These are phyloP conservation scores for Myripristis murdjan DNA, from an alignment of 2,797 vertebrate genomes.

Conservation along the genomic window DNA sequence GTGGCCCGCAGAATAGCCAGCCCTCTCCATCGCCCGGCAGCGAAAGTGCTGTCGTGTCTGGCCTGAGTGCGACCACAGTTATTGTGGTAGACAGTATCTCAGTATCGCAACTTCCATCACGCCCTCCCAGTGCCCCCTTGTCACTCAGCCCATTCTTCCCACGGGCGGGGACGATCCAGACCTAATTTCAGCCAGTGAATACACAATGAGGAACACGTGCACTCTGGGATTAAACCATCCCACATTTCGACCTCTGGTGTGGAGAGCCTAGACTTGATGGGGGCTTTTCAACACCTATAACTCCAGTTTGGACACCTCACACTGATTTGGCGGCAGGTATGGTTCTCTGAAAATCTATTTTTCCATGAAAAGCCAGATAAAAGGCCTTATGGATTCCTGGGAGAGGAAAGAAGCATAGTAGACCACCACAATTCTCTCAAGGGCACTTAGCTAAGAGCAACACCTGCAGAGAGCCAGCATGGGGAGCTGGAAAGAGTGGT, in stretches of 20 bases:
- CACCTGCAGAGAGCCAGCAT: conserved; percentile 36
- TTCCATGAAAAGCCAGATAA: conserved; percentile 25
- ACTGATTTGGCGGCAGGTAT: conserved; percentile 48
- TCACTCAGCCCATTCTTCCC: conserved; percentile 44
- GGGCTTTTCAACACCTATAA: conserved; percentile 21
- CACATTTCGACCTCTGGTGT: conserved; percentile 13
- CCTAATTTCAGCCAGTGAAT: conserved; percentile 61
- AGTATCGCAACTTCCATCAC: conserved; percentile 67
- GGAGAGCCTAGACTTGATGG: not conserved
- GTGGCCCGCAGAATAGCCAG: conserved; percentile 62
- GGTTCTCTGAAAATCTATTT: conserved; percentile 43
- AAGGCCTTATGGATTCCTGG: conserved; percentile 49
- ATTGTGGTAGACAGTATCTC: conserved; percentile 48
- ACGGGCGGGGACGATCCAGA: conserved; percentile 47
- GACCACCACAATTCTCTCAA: conserved; percentile 56
- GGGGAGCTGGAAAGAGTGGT: conserved; percentile 22
- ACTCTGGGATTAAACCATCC: conserved; percentile 31
- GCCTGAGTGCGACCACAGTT: conserved; percentile 14
- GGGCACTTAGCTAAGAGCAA: conserved; percentile 44
- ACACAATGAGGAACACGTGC: conserved; percentile 33
- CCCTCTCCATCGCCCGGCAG: conserved; percentile 53
- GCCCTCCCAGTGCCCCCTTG: conserved; percentile 35
- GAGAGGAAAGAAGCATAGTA: conserved; percentile 35
- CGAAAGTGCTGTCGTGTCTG: conserved; percentile 31
- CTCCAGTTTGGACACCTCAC: conserved; percentile 33